A percentile compares a stretch with the other conserved stretches of the same genome.
These are phyloP conservation scores for Loris lydekkerianus DNA, from an alignment of 2,797 vertebrate species.

Conservation along the genomic window DNA sequence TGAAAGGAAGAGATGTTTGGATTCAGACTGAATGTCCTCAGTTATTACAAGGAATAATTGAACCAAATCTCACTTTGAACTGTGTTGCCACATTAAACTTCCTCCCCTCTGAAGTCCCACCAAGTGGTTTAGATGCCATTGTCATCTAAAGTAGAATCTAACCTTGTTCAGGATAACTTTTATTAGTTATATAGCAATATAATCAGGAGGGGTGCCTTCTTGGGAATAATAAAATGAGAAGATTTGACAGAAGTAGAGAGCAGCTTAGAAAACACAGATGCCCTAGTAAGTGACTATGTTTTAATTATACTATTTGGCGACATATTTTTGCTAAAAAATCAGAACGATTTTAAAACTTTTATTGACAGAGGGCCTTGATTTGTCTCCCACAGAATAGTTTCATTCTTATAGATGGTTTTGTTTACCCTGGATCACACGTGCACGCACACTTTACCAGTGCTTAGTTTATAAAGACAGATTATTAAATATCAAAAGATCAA, in stretches of 20 bases:
- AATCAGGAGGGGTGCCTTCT: neutral
- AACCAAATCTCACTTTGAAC: neutral
- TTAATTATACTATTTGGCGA: neutral
- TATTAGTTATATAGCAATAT: neutral
- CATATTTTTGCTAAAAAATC: neutral
- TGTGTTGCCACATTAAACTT: neutral
- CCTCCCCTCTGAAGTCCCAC: neutral
- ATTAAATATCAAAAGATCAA: conserved; percentile 62
- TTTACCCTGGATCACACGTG: neutral
- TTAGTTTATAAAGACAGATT: neutral
- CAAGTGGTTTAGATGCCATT: neutral
- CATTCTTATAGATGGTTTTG: conserved; percentile 16
- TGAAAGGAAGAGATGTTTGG: conserved; percentile 25
- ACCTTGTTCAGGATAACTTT: neutral
- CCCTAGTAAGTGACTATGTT: neutral
- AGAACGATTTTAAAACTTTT: conserved; percentile 32
- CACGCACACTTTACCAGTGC: neutral
- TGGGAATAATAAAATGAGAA: neutral
- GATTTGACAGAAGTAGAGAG: neutral
- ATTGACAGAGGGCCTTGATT: neutral
- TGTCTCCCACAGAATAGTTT: neutral
- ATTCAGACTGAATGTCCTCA: neutral
- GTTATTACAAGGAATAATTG: neutral
- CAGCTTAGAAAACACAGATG: neutral
- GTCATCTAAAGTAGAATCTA: neutral